Evolutionary conservation across 2,113 vertebrate genomes (phyloP).

Genomic region (Candoia aspera): DNA sequence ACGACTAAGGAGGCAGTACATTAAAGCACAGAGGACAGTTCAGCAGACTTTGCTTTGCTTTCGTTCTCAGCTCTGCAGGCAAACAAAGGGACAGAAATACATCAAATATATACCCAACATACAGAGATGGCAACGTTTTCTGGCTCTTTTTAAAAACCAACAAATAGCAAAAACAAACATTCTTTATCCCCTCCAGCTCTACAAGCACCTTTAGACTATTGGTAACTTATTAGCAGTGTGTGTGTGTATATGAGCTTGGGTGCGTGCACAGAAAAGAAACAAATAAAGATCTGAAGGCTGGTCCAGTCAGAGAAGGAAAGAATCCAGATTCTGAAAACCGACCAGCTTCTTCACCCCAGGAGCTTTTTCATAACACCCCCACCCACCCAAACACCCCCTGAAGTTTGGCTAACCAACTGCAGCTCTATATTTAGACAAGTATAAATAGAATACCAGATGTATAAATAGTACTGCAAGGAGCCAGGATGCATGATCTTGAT

Average conservation of each 20-base stretch:
- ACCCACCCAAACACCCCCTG: too few species aligned
- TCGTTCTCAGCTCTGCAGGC: neutral
- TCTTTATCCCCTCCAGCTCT: neutral
- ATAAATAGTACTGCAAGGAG: constrained; percentile 25
- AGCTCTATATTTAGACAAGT: constrained; percentile 15
- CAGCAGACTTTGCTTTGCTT: neutral
- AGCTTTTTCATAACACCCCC: neutral
- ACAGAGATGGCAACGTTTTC: neutral
- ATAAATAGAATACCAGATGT: constrained; percentile 17
- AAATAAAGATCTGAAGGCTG: neutral
- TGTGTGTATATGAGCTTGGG: neutral
- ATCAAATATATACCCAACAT: too few species aligned
- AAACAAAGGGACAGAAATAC: neutral
- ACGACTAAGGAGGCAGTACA: neutral
- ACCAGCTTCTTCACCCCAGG: neutral
- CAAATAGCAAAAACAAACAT: neutral
- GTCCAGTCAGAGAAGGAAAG: neutral
- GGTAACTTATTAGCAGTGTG: neutral
- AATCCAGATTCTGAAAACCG: neutral
- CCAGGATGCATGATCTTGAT: neutral
- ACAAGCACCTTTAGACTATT: neutral
- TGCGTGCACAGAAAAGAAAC: neutral
- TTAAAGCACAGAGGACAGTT: neutral
- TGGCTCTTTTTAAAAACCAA: neutral
- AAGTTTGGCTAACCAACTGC: constrained; percentile 10